phyloP scores from a whole-genome alignment of 2,113 vertebrate genomes.

The Callipepla squamata region DNA sequence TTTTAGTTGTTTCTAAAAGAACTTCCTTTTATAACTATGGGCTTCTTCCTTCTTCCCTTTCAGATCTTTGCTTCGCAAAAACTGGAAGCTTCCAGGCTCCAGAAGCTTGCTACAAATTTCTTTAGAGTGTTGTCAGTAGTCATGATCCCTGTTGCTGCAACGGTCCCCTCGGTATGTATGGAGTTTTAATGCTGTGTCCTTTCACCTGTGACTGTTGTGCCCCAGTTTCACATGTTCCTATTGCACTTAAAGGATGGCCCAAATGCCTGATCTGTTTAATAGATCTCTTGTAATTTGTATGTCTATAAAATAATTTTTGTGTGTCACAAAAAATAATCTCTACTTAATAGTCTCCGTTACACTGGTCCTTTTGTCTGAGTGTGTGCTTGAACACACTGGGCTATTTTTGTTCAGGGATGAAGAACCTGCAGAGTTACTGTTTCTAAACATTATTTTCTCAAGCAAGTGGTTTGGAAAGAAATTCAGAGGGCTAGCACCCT shows the following conservation, averaged over 20 bases:
- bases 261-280: rapidly evolving
- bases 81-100: constrained; percentile 75
- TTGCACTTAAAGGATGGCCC: not conserved
- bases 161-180: constrained; percentile 88
- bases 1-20: rapidly evolving
- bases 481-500: not conserved
- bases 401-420: not conserved
- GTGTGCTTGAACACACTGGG: rapidly evolving
- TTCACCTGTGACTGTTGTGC: not conserved
- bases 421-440: not conserved
- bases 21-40: not conserved
- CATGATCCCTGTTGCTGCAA: constrained; percentile 91
- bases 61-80: constrained; percentile 88
- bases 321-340: not conserved
- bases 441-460: not conserved
- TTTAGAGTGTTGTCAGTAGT: constrained; percentile 81
- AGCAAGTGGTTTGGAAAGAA: not conserved
- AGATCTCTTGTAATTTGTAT: not conserved
- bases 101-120: constrained; percentile 77
- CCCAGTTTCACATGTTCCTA: not conserved
- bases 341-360: not conserved
- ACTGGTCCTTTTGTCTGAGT: rapidly evolving
- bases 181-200: rapidly evolving
- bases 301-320: not conserved
- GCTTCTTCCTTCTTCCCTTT: not conserved